phyloP scores from a whole-genome alignment of 2,888 invertebrate species.

The Thereva nobilitata region DNA sequence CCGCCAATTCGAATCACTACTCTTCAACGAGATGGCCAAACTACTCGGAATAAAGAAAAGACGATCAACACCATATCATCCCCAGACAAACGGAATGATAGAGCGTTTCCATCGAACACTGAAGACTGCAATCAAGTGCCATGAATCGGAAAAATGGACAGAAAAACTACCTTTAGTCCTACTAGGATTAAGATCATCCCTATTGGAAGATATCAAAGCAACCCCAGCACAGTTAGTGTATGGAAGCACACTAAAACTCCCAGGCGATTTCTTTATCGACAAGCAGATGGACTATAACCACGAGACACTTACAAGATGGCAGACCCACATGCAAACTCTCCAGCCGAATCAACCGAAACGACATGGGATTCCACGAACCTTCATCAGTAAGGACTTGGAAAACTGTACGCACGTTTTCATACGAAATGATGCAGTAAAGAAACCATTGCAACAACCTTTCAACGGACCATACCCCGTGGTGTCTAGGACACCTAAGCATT shows the following conservation, averaged over 20 bases:
- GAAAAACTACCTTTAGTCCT: not conserved
- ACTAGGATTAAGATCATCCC: not conserved
- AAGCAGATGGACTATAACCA: not conserved
- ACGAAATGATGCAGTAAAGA: conserved; percentile 10
- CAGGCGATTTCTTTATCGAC: conserved; percentile 11
- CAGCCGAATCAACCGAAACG: not conserved
- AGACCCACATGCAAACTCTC: not conserved
- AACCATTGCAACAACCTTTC: conserved; percentile 16
- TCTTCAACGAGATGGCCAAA: not conserved
- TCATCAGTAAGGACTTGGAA: not conserved
- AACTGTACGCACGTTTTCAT: conserved; percentile 16
- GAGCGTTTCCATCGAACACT: no score
- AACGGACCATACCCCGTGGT: conserved; percentile 29
- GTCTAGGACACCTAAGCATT: not conserved
- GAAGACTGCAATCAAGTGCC: no score
- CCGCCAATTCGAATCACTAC: not conserved
- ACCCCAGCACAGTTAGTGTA: conserved; percentile 8
- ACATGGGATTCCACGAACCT: not conserved
- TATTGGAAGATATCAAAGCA: not conserved
- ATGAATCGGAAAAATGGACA: not conserved
- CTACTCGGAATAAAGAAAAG: not conserved
- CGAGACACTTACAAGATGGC: not conserved
- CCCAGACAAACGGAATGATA: not conserved
- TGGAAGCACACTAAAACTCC: conserved; percentile 4
- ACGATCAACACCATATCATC: not conserved